Base-by-base conservation (phyloP, 1,140 invertebrate species). In the Copidosoma floridanum region DNA sequence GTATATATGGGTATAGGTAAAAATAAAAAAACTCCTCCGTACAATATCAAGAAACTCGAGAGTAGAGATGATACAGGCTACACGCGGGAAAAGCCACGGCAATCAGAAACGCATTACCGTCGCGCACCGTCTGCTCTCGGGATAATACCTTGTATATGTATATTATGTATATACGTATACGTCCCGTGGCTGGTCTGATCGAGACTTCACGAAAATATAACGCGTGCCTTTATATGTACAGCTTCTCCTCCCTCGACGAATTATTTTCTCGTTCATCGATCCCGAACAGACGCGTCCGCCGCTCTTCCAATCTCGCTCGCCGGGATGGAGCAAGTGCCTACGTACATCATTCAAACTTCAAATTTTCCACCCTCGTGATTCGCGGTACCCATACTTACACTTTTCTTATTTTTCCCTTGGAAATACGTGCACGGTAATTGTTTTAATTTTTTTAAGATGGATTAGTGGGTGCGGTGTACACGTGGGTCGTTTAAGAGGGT, bases 71-170 rank as follows among this genome's bases (percentile, higher is more conserved):
- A 59, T 56, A 61, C 48, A 55, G 44, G 29, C 56, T n/a, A n/a
- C n/a, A n/a, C n/a, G n/a, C n/a, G n/a, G n/a, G n/a, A n/a, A n/a
- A n/a, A n/a, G n/a, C n/a, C n/a, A n/a, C 24, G 32, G 46, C 61
- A 63, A 59, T 63, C 57, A 56, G 55, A 65, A 63, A 63, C 61
- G 57, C 64, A 63, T 59, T 63, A 60, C 56, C 43, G 44, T n/a
- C n/a, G 37, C 27, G 29, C 18, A 50, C 38, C 12, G 37, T 16
- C 35, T 46, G 46, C 44, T n/a, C n/a, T n/a, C n/a, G n/a, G n/a
- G n/a, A n/a, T n/a, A n/a, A n/a, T n/a, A n/a, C n/a, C n/a, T n/a
- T n/a, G n/a, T n/a, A n/a, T n/a, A n/a, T n/a, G n/a, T n/a, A n/a
- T n/a, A n/a, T n/a, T n/a, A n/a, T n/a, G n/a, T n/a, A n/a, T n/a